Conservation (phyloP, 2,113 vertebrate genomes). For the Alces alces region DNA sequence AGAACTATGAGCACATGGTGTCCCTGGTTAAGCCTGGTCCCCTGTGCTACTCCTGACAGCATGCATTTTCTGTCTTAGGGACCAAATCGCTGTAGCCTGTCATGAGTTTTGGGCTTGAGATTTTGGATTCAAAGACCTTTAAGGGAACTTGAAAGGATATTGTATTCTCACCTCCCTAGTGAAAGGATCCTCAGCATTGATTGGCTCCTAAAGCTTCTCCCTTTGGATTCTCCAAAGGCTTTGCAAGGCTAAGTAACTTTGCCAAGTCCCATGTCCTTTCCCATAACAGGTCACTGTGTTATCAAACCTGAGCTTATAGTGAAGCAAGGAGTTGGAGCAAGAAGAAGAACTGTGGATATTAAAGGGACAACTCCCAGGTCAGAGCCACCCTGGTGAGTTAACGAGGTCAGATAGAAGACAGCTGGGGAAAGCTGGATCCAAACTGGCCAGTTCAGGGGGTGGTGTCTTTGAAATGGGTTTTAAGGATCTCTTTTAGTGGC, state of each 20-base stretch:
- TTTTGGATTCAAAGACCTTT: neutral
- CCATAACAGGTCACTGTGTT: neutral
- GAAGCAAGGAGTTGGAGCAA: neutral
- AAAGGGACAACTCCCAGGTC: neutral
- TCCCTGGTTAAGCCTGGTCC: neutral
- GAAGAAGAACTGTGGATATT: neutral
- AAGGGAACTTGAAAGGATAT: neutral
- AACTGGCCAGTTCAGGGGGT: neutral
- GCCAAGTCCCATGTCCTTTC: neutral
- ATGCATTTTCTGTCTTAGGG: neutral
- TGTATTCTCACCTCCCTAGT: neutral
- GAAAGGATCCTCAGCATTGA: neutral
- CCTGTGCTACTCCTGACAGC: rapidly evolving
- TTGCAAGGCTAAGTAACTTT: neutral
- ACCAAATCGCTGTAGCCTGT: neutral
- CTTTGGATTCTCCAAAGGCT: neutral
- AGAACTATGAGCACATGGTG: conserved; percentile 21
- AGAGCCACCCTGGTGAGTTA: neutral
- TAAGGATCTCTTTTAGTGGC: neutral
- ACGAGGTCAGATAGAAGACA: neutral
- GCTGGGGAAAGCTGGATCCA: neutral
- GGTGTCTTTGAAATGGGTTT: neutral
- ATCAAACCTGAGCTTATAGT: conserved; percentile 29
- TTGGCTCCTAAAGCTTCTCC: neutral
- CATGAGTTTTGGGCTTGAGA: neutral